These are phyloP conservation scores for Parauchenoglanis punctatus DNA, from an alignment of 2,797 vertebrate genomes.

Conservation along the genomic window DNA sequence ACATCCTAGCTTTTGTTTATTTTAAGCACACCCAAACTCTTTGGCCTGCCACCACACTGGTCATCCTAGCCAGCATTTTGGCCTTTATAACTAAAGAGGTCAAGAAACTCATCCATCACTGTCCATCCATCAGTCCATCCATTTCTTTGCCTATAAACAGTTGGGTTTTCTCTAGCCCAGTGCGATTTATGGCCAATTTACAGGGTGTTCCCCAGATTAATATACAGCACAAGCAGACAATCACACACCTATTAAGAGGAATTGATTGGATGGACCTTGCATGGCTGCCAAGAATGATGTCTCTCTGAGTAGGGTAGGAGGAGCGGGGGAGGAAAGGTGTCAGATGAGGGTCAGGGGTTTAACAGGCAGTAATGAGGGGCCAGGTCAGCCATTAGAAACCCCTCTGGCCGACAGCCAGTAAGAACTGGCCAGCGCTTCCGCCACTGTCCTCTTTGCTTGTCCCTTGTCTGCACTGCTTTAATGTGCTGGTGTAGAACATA, in stretches of 20 bases:
- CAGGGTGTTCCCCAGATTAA: conserved; percentile 49
- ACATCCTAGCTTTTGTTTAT: conserved; percentile 56
- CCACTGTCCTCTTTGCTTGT: conserved; percentile 48
- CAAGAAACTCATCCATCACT: conserved; percentile 12
- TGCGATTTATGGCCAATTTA: conserved; percentile 40
- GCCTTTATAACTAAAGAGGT: conserved; percentile 18
- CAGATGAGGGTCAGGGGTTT: conserved; percentile 55
- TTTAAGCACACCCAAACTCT: conserved; percentile 45
- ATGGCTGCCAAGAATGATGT: conserved; percentile 53
- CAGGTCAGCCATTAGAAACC: conserved; percentile 59
- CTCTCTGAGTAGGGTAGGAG: conserved; percentile 33
- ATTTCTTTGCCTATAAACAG: neutral
- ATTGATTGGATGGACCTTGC: conserved; percentile 58
- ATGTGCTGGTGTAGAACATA: neutral
- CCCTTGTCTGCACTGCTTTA: conserved; percentile 41
- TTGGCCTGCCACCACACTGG: conserved; percentile 5
- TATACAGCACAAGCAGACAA: conserved; percentile 52
- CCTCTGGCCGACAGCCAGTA: conserved; percentile 54
- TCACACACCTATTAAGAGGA: conserved; percentile 57
- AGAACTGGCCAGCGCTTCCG: conserved; percentile 44
- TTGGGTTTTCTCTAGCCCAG: conserved; percentile 15
- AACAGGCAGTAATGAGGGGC: conserved; percentile 60
- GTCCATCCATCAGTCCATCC: neutral
- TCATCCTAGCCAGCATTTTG: neutral
- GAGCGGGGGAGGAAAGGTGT: conserved; percentile 31